Percentiles rank a stretch among this genome's conserved stretches.
These are phyloP conservation scores for Drosophila subquinaria DNA, from an alignment of 2,888 invertebrate species.

Conservation along the genomic window DNA sequence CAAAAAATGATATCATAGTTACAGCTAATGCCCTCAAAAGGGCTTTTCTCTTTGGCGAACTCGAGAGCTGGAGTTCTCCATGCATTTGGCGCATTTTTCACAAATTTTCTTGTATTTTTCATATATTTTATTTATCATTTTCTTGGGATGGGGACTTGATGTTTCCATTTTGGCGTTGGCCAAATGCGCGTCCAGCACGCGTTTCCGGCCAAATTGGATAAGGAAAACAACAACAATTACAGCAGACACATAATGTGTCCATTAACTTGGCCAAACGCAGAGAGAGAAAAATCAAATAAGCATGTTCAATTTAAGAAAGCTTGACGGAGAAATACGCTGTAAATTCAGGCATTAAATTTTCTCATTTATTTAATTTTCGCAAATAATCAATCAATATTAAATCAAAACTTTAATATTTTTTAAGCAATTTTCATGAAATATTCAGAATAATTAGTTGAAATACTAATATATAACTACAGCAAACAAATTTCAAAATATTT, in stretches of 20 bases:
- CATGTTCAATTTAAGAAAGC: too few relatives aligned
- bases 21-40: conserved; percentile 17
- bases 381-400: not conserved
- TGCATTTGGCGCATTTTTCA: conserved; percentile 64
- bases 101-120: conserved; percentile 4
- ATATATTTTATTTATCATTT: not conserved
- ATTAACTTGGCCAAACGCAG: conserved; percentile 50
- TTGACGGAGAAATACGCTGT: conserved; percentile 21
- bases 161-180: conserved; percentile 47
- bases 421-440: not conserved
- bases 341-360: not conserved
- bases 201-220: conserved; percentile 56
- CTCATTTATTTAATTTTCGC: not conserved
- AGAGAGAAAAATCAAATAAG: conserved; percentile 1
- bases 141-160: conserved; percentile 13
- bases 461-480: not conserved
- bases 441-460: not conserved
- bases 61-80: conserved; percentile 31
- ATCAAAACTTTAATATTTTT: not conserved
- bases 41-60: conserved; percentile 2
- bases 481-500: not conserved
- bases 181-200: conserved; percentile 70
- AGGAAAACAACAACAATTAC: conserved; percentile 29
- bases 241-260: conserved; percentile 59
- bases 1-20: conserved; percentile 51